These are phyloP conservation scores for Metopia argyrocephala DNA, from an alignment of 2,888 invertebrate genomes.

Conservation along the genomic window DNA sequence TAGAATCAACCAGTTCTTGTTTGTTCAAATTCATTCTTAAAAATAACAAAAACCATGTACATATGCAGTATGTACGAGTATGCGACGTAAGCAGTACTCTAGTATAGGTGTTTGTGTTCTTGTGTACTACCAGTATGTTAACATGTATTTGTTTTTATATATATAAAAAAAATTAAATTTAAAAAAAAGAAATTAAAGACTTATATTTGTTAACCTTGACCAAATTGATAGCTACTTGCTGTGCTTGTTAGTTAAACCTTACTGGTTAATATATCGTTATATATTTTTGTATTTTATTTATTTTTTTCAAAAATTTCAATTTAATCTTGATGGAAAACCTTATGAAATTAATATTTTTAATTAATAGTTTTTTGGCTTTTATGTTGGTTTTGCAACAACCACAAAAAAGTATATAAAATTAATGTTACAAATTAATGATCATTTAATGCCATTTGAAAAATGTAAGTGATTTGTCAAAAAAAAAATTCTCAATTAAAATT, in stretches of 20 bases:
- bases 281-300: conserved; percentile 17
- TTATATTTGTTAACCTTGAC: conserved; percentile 73
- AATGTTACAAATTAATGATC: conserved; percentile 30
- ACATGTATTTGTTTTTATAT: conserved; percentile 41
- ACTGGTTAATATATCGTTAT: background rate
- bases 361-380: background rate
- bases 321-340: conserved; percentile 61
- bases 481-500: no score
- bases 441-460: conserved; percentile 49
- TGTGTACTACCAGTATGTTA: conserved; percentile 60
- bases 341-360: conserved; percentile 45
- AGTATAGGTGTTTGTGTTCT: conserved; percentile 32
- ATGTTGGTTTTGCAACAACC: background rate
- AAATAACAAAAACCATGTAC: background rate
- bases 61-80: no score
- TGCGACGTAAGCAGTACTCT: background rate
- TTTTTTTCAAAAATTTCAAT: conserved; percentile 20
- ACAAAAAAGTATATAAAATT: background rate
- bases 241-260: background rate
- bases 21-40: conserved; percentile 23
- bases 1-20: conserved; percentile 26
- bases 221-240: conserved; percentile 72
- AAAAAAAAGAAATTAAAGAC: conserved; percentile 22
- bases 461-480: conserved; percentile 54
- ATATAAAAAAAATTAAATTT: conserved; percentile 4